These are phyloP conservation scores for Drosophila pachea DNA, from an alignment of 1,140 invertebrate genomes.

Conservation along the genomic window DNA sequence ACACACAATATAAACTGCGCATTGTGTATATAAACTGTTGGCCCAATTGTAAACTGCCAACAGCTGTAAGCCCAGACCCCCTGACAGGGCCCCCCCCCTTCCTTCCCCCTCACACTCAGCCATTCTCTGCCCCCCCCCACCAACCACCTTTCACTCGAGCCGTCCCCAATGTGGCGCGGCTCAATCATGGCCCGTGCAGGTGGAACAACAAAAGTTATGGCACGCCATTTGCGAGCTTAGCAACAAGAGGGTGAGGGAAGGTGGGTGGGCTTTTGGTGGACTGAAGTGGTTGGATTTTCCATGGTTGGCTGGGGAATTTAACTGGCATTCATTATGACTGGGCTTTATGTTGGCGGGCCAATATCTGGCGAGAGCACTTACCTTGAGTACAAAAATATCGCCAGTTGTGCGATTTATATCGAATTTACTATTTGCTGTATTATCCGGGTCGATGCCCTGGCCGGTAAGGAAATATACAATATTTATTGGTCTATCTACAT, in stretches of 20 bases:
- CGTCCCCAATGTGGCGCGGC: too few species aligned
- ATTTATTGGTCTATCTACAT: slow-evolving; percentile 83
- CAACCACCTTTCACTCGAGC: neutral
- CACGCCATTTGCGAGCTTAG: slow-evolving; percentile 35
- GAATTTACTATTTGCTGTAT: slow-evolving; percentile 84
- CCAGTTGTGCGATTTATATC: slow-evolving; percentile 84
- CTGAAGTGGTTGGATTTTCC: neutral
- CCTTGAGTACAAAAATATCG: slow-evolving; percentile 83
- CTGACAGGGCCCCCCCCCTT: neutral
- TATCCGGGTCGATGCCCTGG: slow-evolving; percentile 84
- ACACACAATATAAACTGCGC: slow-evolving; percentile 61
- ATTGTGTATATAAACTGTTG: slow-evolving; percentile 65
- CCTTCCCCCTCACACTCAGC: neutral
- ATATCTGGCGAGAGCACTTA: slow-evolving; percentile 63
- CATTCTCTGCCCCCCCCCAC: neutral
- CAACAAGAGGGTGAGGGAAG: neutral
- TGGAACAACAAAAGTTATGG: slow-evolving; percentile 32
- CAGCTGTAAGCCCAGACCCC: slow-evolving; percentile 15
- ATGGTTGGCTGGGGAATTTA: slow-evolving; percentile 43
- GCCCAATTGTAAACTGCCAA: slow-evolving; percentile 59
- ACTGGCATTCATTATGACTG: slow-evolving; percentile 58
- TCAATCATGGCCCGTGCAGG: slow-evolving; percentile 30
- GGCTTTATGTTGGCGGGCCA: slow-evolving; percentile 22
- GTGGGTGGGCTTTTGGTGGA: neutral
- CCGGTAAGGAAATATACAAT: slow-evolving; percentile 87